A percentile compares a stretch with the other conserved stretches of the same genome.
Conservation (phyloP, 1,140 invertebrate genomes). For the Cotesia glomerata region DNA sequence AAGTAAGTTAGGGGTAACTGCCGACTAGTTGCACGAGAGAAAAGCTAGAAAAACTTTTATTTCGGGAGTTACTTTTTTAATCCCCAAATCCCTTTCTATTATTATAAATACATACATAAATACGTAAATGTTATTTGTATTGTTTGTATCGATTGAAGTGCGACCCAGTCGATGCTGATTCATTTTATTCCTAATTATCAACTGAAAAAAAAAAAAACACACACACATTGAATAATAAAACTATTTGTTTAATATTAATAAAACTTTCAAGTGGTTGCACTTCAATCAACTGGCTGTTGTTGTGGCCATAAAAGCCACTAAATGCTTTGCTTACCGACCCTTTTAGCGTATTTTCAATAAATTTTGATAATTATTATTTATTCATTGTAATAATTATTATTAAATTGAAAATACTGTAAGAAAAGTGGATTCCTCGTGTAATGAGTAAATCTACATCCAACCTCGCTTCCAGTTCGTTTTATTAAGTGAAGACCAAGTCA, state of each 20-base stretch:
- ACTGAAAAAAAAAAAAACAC: neutral
- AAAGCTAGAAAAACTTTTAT: conserved; percentile 51
- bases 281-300: conserved; percentile 43
- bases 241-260: conserved; percentile 17
- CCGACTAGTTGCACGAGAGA: conserved; percentile 56
- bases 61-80: conserved; percentile 51
- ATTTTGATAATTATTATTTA: neutral
- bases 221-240: neutral
- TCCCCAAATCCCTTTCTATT: conserved; percentile 38
- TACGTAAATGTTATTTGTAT: neutral
- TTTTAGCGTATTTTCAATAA: conserved; percentile 43
- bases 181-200: neutral
- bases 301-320: conserved; percentile 41
- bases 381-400: conserved; percentile 30
- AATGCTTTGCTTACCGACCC: conserved; percentile 50
- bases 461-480: conserved; percentile 57
- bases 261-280: conserved; percentile 35
- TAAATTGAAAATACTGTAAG: conserved; percentile 31
- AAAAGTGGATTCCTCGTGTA: conserved; percentile 13
- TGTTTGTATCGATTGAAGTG: conserved; percentile 45
- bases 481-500: conserved; percentile 56
- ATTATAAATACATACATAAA: neutral
- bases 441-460: conserved; percentile 49
- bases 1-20: conserved; percentile 60
- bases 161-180: conserved; percentile 32